Evolutionary conservation across 2,888 invertebrate species (phyloP).

Genomic region (Calliopum simillimum): DNA sequence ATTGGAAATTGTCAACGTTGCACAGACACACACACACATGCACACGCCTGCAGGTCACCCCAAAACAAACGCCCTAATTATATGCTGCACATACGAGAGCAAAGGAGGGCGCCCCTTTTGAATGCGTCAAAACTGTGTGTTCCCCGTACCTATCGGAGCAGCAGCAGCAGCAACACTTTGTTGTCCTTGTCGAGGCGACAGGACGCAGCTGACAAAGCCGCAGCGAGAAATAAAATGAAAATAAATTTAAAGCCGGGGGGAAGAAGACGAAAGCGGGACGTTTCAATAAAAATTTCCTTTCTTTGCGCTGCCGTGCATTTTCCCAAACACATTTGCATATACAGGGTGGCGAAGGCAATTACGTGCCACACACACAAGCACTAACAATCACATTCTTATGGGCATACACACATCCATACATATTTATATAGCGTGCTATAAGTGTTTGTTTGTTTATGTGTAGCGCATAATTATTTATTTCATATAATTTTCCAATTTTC

Average conservation of each 20-base stretch:
- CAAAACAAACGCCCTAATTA: slow-evolving; percentile 22
- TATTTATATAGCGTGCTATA: not conserved
- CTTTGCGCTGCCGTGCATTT: slow-evolving; percentile 48
- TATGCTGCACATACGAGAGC: slow-evolving; percentile 8
- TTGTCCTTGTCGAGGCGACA: slow-evolving; percentile 11
- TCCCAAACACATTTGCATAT: slow-evolving; percentile 36
- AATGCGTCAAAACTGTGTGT: slow-evolving; percentile 6
- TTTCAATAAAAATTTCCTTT: slow-evolving; percentile 24
- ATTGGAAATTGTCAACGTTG: slow-evolving; percentile 63
- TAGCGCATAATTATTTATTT: slow-evolving; percentile 37
- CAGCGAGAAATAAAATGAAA: slow-evolving; percentile 28
- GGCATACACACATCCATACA: no score
- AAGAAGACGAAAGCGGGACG: slow-evolving; percentile 50
- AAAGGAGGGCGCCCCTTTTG: slow-evolving; percentile 36
- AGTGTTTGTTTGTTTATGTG: not conserved
- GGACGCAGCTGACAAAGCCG: slow-evolving; percentile 59
- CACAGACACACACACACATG: slow-evolving; percentile 44
- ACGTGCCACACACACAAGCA: not conserved
- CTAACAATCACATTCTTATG: not conserved
- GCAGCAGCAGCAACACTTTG: not conserved
- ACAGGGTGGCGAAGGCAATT: slow-evolving; percentile 9
- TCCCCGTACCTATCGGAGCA: not conserved
- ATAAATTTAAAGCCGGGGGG: not conserved
- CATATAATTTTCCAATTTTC: slow-evolving; percentile 34
- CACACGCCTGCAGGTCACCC: slow-evolving; percentile 38